Evolutionary conservation across 2,113 vertebrate genomes (phyloP).

Genomic region (Phaethornis superciliosus): DNA sequence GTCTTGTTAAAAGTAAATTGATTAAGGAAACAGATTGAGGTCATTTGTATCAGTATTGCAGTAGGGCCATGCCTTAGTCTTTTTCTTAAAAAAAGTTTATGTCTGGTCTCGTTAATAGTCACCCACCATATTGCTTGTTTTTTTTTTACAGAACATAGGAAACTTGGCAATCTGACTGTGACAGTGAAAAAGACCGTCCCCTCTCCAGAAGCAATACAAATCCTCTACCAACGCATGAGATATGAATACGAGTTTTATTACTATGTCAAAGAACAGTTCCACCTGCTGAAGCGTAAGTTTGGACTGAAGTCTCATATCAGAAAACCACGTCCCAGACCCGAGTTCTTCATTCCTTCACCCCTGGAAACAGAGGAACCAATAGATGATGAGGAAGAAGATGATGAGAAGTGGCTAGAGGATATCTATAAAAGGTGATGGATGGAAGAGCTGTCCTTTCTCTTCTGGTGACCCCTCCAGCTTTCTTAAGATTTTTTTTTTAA

Average conservation of each 20-base stretch:
- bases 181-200: conserved; percentile 94
- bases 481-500: conserved; percentile 66
- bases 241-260: conserved; percentile 98
- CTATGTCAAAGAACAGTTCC: conserved; percentile 95
- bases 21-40: neutral
- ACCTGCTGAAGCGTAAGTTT: conserved; percentile 93
- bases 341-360: conserved; percentile 87
- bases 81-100: neutral
- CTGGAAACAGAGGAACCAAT: conserved; percentile 88
- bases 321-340: conserved; percentile 70
- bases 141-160: conserved; percentile 87
- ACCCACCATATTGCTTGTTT: neutral
- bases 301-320: conserved; percentile 85
- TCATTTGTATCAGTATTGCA: neutral
- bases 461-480: conserved; percentile 51
- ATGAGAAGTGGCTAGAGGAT: conserved; percentile 89
- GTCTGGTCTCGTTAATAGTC: neutral
- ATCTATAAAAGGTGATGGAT: conserved; percentile 85
- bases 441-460: conserved; percentile 19
- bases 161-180: conserved; percentile 95
- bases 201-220: conserved; percentile 91
- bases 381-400: conserved; percentile 85
- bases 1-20: neutral
- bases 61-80: neutral
- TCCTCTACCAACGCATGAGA: conserved; percentile 94